A percentile compares a stretch with the other conserved stretches of the same genome.
Conservation (phyloP, 2,113 vertebrate species). For the Amphiprion ocellaris region DNA sequence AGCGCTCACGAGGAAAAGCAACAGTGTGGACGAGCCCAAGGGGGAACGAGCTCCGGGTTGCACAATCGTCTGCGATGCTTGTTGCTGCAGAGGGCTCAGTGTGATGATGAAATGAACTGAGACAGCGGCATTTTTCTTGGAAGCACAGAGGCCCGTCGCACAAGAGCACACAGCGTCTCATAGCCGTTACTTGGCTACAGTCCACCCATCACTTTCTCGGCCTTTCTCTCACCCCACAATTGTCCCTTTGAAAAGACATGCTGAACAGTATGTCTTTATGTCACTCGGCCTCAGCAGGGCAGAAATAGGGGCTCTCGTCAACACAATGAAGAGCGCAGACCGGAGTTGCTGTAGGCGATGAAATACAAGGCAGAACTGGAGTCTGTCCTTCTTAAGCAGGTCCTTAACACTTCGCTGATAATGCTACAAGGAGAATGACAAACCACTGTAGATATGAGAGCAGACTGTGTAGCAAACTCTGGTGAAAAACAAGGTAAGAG, state of each 20-base stretch:
- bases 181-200: conserved; percentile 21
- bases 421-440: background rate
- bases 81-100: background rate
- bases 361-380: conserved; percentile 22
- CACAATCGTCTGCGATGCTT: background rate
- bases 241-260: conserved; percentile 49
- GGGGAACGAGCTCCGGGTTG: background rate
- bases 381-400: conserved; percentile 5
- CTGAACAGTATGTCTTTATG: conserved; percentile 53
- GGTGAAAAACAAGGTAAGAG: too few relatives aligned
- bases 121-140: conserved; percentile 7
- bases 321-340: conserved; percentile 37
- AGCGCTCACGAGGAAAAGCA: background rate
- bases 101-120: conserved; percentile 14
- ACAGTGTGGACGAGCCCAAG: background rate
- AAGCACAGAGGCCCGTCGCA: conserved; percentile 19
- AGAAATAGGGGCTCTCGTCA: conserved; percentile 28
- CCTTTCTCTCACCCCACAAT: conserved; percentile 51
- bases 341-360: conserved; percentile 41
- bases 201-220: conserved; percentile 41
- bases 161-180: conserved; percentile 19
- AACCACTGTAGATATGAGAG: background rate
- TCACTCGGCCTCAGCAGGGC: conserved; percentile 26
- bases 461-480: background rate
- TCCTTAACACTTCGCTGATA: conserved; percentile 8